phyloP scores from a whole-genome alignment of 2,113 vertebrate species.

The Plotosus lineatus region DNA sequence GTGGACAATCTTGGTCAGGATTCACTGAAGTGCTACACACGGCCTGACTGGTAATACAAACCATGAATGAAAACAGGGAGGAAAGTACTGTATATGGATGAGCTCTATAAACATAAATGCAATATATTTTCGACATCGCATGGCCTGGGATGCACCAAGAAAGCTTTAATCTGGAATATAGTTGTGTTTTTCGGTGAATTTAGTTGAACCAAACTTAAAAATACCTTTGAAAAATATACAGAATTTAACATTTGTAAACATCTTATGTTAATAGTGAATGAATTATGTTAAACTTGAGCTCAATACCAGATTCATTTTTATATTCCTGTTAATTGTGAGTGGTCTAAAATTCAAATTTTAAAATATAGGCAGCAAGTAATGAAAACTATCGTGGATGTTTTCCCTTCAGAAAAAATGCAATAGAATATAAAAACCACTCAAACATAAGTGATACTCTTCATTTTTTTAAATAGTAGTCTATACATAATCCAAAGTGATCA shows the following conservation, averaged over 20 bases:
- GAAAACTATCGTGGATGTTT: not conserved
- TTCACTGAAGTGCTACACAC: conserved; percentile 55
- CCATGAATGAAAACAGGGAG: not conserved
- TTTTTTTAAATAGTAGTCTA: not conserved
- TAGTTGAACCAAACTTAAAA: not conserved
- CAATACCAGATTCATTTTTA: not conserved
- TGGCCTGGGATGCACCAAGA: not conserved
- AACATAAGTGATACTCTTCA: not conserved
- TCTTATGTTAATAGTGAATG: not conserved
- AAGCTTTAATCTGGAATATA: not conserved
- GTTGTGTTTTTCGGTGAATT: not conserved
- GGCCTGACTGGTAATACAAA: conserved; percentile 43
- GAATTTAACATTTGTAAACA: too few relatives aligned
- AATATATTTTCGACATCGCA: not conserved
- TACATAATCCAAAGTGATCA: not conserved
- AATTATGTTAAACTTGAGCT: not conserved
- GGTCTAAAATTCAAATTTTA: too few relatives aligned
- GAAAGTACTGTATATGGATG: not conserved
- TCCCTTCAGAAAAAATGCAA: too few relatives aligned
- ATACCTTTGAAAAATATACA: not conserved
- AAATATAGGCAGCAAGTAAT: not conserved
- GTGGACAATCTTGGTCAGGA: conserved; percentile 32
- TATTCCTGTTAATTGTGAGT: not conserved
- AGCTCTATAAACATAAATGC: too few relatives aligned
- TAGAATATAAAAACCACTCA: not conserved